These are phyloP conservation scores for Stercorarius parasiticus DNA, from an alignment of 2,113 vertebrate species.

Conservation along the genomic window DNA sequence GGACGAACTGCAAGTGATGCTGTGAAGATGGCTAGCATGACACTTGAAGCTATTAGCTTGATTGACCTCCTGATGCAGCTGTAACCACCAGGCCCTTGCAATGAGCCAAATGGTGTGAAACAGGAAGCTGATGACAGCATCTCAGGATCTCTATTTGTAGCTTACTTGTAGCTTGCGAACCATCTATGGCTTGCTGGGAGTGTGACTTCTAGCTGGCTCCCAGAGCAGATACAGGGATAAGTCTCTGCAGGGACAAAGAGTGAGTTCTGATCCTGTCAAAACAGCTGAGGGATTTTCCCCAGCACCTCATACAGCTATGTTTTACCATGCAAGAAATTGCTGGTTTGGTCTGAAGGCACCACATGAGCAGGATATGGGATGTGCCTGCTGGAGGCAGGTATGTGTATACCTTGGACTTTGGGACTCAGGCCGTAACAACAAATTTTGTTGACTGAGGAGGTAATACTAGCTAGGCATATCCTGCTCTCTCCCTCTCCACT, in stretches of 20 bases:
- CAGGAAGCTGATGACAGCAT: background rate
- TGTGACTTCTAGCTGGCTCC: background rate
- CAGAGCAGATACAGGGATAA: background rate
- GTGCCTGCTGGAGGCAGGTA: background rate
- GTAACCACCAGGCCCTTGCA: background rate
- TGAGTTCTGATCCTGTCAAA: background rate
- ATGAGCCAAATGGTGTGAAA: background rate
- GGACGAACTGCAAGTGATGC: background rate
- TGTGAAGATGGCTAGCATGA: background rate
- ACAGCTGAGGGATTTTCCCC: background rate
- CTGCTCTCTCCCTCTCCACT: background rate
- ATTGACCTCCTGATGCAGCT: background rate
- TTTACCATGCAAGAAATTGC: background rate
- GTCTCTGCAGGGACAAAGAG: background rate
- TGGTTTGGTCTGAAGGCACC: background rate
- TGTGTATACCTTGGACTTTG: background rate
- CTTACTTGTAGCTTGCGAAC: accelerated
- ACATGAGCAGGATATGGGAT: background rate
- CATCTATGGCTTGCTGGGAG: background rate
- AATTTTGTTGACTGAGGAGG: background rate
- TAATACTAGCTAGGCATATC: background rate
- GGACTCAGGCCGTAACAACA: background rate
- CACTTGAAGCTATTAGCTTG: background rate
- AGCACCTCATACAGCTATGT: background rate
- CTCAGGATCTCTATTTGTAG: background rate